phyloP scores from a whole-genome alignment of 2,888 invertebrate species.

The Aelia acuminata region DNA sequence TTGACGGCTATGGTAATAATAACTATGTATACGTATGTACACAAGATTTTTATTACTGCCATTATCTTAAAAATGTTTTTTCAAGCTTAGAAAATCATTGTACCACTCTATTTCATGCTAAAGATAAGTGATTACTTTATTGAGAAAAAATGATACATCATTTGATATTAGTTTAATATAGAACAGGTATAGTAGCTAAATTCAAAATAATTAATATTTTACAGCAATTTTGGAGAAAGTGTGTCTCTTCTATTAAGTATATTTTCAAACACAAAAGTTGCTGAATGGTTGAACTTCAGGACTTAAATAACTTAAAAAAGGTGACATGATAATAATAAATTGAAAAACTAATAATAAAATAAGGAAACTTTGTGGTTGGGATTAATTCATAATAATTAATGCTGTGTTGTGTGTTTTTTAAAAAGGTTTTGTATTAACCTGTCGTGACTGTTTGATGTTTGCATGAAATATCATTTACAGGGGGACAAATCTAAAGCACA shows the following conservation, averaged over 20 bases:
- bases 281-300: slow-evolving; percentile 18
- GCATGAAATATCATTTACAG: slow-evolving; percentile 34
- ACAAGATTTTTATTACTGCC: no score
- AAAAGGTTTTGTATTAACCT: neutral
- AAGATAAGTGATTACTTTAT: no score
- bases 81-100: no score
- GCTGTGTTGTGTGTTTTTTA: neutral
- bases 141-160: no score
- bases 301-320: neutral
- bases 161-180: neutral
- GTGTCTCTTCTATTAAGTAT: slow-evolving; percentile 13
- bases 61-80: no score
- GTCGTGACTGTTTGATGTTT: neutral
- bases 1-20: no score
- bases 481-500: slow-evolving; percentile 13
- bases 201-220: slow-evolving; percentile 17
- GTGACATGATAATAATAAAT: neutral
- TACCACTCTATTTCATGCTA: no score
- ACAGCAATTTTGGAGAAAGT: slow-evolving; percentile 37
- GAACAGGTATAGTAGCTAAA: neutral
- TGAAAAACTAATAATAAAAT: neutral
- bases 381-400: neutral
- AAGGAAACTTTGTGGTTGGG: slow-evolving; percentile 2
- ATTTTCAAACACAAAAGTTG: slow-evolving; percentile 51
- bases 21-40: no score